Base-by-base conservation (phyloP, 1,140 invertebrate genomes). In the Tetramorium simillimum region DNA sequence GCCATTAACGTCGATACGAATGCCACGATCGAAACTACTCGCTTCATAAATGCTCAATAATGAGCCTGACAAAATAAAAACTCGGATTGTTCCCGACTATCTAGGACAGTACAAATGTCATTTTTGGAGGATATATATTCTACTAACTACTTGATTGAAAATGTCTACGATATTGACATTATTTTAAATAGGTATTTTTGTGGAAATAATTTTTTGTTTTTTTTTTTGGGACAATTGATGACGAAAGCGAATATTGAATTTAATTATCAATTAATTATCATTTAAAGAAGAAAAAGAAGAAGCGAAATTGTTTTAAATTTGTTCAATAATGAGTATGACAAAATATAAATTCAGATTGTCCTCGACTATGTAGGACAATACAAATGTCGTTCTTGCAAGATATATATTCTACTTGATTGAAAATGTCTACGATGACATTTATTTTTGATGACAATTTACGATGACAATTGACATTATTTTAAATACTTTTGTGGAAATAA, bases 1-100 rank as follows among this genome's bases (percentile, higher is more conserved):
- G 24, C 24, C 28, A 75, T 84, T 84, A 80, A 84, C 40, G 69
- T 84, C 80, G 40, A 62, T 84, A 75, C 69, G 58, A 75, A 75
- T 60, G 24, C 70, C 80, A 73, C 6, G 7, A 60, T 73, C 51
- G 40, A 46, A 46, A 46, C 67, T 49, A 28, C 4, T 49, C 24
- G 24, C 53, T 21, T 75, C 53, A 40, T 75, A 73, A 84, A 58
- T 37, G 53, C 9, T n/a, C 40, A 21, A 37, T 73, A 75, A 84
- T 28, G n/a, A 24, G 28, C 28, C 1, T 14, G 67, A 82, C 51
- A 21, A 33, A 58, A 73, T 56, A 46, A 14, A 33, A 33, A 33
- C 4, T 33, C 33, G 33, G 0, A 33, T 33, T 33, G 49, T 73
- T 37, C 4, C 14, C 9, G 67, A 12, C 37, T 24, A 43, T 43